Base-by-base conservation (phyloP, 2,888 invertebrate genomes). In the Melikaiella ostensackeni region DNA sequence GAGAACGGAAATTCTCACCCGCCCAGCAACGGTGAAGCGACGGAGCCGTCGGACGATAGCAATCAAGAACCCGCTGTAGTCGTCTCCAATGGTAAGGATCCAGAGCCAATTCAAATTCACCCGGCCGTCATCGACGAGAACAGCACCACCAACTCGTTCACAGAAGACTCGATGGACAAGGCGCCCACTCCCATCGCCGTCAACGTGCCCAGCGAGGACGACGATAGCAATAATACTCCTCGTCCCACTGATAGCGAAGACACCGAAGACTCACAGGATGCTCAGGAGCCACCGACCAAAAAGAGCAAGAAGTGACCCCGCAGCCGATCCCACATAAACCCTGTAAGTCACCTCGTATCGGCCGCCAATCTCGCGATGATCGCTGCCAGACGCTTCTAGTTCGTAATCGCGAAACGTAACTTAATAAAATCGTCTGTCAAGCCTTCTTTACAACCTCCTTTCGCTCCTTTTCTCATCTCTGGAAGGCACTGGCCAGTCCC, bases 91-190 rank as follows among this genome's bases (percentile, higher is more conserved):
- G 92, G 93, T 24, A 92, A 89, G 83, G 89, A 84, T 83, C 86
- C 80, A 84, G 89, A 81, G 19, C 86, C 91, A 77, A 92, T 93
- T 84, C 93, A 94, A 73, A 93, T 94, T 84, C 93, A 94, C 84
- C 93, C 89, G 85, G 89, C 91, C 30, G 92, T 92, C 75, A 94
- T 94, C 83, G 93, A 94, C 79, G 94, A 95, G 87, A 95, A 94
- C 89, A 95, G 95, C 90, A 95, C 95, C 63, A 95, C 95, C 80
- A 95, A 95, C 80, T 96, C 96, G 33, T 95, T 94, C 92, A 95
- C 95, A 77, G 95, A 96, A 90, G 96, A 96, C 91, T 96, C 96
- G 64, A 91, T 95, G 91, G 95, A 95, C 91, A 93, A 93, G 84
- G 94, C 95, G 35, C 93, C 94, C 81, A 95, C 94, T 74, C 94